Base-by-base conservation (phyloP, 2,888 invertebrate genomes). In the Phragmatobia fuliginosa region DNA sequence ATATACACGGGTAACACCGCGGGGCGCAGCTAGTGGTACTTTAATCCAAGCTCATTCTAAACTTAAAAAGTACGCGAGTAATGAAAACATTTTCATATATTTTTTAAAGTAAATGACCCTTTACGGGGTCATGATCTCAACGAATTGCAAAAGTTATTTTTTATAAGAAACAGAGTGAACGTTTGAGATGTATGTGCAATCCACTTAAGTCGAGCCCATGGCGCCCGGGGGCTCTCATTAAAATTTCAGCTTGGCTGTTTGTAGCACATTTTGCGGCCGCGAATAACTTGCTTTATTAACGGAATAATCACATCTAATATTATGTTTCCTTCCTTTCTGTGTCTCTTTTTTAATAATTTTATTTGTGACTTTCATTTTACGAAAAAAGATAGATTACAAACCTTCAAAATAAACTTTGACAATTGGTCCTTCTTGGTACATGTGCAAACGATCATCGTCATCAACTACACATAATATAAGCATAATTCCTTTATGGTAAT, bases 241-340 rank as follows among this genome's bases (percentile, higher is more conserved):
- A 88, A 89, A 87, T 89, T 88, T 88, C 86, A 86, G 82, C 84
- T 76, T 83, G 82, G 77, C 84, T 85, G 84, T 86, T 85, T 83
- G 85, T 83, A 82, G 79, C 68, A 80, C 77, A 81, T 85, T 83
- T 83, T 87, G 85, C 75, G 80, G 79, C 70, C 80, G 83, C 80
- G 77, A 83, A 82, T 83, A 82, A 84, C 71, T 76, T 66, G 65
- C 66, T 75, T 67, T 80, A 82, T 78, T 77, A 73, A 79, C 73
- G 62, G 59, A 76, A 80, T 82, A 79, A 77, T 78, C 72, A 73
- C 58, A 67, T 72, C 71, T 76, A 72, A 76, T 75, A 75, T 75
- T 76, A 71, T 66, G 41, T 73, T 73, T 59, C 58, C 25, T 64
- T 49, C 32, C 66, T 66, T 72, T 59, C 33, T 62, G 31, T 70